Base-by-base conservation (phyloP, 1,140 invertebrate species). In the Gonioctena quinquepunctata region DNA sequence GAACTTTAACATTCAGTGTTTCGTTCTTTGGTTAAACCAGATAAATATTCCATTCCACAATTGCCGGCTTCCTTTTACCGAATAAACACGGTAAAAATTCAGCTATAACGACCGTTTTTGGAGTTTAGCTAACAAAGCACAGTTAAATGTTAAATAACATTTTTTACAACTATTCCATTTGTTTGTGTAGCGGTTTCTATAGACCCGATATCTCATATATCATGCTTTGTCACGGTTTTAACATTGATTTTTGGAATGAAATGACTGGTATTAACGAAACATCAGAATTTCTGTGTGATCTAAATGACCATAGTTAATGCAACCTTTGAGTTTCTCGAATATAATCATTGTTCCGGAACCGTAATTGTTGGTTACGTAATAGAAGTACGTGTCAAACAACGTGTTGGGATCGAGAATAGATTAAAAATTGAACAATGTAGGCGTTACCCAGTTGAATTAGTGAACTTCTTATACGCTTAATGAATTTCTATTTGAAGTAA, bases 311-410 rank as follows among this genome's bases (percentile, higher is more conserved):
- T 22, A 64, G 61, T 19, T 49, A 64, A 64, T 28, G 74, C 66
- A 76, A 76, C 69, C 72, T 74, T 76, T 74, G 69, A 66, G 70
- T 76, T 59, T 68, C 63, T 66, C 63, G 65, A 68, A 52, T 73
- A 69, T 69, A 60, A 60, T 59, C 68, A 71, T 74, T 77, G 64
- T 76, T 74, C 71, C 76, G 76, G 76, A 77, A 77, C 76, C 57
- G 60, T 25, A 76, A 64, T 69, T 28, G 62, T n/a, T n/a, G 70
- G 54, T 77, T 76, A 71, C 71, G 70, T 72, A 77, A 77, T 71
- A 42, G 56, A 68, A 71, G 57, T 54, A 11, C 50, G 50, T 54
- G 50, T 54, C n/a, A 3, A 8, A 54, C 50, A 54, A 54, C 50
- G 16, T 54, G 21, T 71, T 68, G 64, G 60, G n/a, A 67, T 49